Conservation (phyloP, 2,888 invertebrate species). For the Melieria picta region DNA sequence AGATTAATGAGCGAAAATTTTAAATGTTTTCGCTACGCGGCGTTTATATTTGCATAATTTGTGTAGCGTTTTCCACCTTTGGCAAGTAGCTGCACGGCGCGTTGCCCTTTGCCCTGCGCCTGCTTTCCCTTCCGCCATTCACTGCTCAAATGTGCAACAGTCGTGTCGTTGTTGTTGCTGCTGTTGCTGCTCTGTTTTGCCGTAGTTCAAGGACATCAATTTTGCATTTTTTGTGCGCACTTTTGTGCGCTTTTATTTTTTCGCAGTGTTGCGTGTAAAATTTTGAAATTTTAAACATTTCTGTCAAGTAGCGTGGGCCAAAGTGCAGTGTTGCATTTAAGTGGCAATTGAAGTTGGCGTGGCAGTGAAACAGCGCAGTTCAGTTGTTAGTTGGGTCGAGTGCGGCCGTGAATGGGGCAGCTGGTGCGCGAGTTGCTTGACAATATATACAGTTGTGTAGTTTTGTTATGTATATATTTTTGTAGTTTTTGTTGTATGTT, state of each 20-base stretch:
- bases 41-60: conserved; percentile 38
- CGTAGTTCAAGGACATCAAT: conserved; percentile 30
- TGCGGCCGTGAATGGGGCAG: neutral
- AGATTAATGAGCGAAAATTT: conserved; percentile 40
- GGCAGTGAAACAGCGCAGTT: conserved; percentile 9
- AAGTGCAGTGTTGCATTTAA: conserved; percentile 9
- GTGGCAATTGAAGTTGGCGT: conserved; percentile 16
- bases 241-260: conserved; percentile 19
- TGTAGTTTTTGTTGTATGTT: too few relatives aligned
- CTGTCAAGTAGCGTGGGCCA: neutral
- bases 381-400: conserved; percentile 28
- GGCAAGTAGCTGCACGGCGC: neutral
- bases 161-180: neutral
- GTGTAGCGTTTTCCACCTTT: conserved; percentile 35
- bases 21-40: conserved; percentile 33
- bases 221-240: neutral
- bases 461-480: too few relatives aligned
- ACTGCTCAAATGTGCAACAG: too few relatives aligned
- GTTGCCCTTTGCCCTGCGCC: too few relatives aligned
- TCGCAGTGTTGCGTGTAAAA: conserved; percentile 15
- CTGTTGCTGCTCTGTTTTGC: neutral
- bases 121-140: too few relatives aligned
- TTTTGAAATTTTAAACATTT: conserved; percentile 26
- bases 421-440: too few relatives aligned
- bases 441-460: too few relatives aligned